These are phyloP conservation scores for Catharus fuscescens DNA, from an alignment of 2,113 vertebrate genomes.

Conservation along the genomic window DNA sequence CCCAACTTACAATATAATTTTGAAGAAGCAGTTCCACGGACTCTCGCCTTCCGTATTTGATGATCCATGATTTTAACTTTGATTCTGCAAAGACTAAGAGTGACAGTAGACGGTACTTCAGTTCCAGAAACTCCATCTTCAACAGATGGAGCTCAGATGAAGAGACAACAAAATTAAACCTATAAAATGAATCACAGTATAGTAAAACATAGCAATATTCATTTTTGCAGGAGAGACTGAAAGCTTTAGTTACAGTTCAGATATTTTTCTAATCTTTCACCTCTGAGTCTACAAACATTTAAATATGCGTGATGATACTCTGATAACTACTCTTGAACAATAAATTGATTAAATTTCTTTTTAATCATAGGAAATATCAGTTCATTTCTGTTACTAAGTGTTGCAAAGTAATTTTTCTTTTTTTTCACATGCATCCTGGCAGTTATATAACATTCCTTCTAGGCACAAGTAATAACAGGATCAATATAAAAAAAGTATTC, in stretches of 20 bases:
- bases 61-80: slow-evolving; percentile 98
- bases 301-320: neutral
- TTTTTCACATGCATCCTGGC: slow-evolving; percentile 57
- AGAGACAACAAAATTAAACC: slow-evolving; percentile 93
- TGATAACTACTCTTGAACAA: neutral
- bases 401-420: slow-evolving; percentile 67
- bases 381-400: slow-evolving; percentile 38
- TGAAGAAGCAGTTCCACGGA: slow-evolving; percentile 93
- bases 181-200: slow-evolving; percentile 71
- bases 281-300: neutral
- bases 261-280: slow-evolving; percentile 7
- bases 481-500: slow-evolving; percentile 20
- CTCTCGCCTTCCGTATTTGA: slow-evolving; percentile 95
- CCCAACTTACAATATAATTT: slow-evolving; percentile 88
- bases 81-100: slow-evolving; percentile 94
- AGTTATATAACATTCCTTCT: slow-evolving; percentile 75
- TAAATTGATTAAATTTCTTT: neutral
- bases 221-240: slow-evolving; percentile 23
- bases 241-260: neutral
- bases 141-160: slow-evolving; percentile 92
- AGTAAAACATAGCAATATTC: slow-evolving; percentile 32
- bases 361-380: slow-evolving; percentile 23
- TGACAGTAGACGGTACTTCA: slow-evolving; percentile 94
- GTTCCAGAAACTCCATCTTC: slow-evolving; percentile 97
- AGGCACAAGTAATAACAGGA: slow-evolving; percentile 58